Evolutionary conservation across 2,113 vertebrate species (phyloP).

Genomic region (Stercorarius parasiticus): DNA sequence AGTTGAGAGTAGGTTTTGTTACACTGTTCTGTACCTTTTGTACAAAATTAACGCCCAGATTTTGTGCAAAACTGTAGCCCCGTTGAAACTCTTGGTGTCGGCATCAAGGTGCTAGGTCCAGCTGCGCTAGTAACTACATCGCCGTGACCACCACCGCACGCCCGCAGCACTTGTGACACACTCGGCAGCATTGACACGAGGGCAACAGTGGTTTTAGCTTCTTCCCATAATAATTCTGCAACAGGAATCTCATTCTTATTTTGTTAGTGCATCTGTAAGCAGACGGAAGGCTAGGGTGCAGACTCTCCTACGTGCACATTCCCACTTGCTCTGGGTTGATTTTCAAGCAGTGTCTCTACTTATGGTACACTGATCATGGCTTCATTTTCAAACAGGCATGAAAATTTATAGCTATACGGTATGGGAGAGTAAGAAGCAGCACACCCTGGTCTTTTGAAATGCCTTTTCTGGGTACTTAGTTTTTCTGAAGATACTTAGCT

Average conservation of each 20-base stretch:
- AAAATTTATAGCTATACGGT: not conserved
- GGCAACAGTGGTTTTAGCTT: not conserved
- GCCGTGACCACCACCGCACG: not conserved
- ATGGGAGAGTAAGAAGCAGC: not conserved
- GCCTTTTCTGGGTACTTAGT: not conserved
- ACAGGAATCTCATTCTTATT: not conserved
- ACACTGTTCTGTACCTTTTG: not conserved
- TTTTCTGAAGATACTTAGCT: constrained; percentile 29
- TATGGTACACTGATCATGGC: not conserved
- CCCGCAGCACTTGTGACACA: not conserved
- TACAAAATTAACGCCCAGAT: not conserved
- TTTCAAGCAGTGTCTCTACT: not conserved
- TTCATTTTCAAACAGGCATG: not conserved
- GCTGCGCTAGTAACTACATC: not conserved
- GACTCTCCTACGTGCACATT: not conserved
- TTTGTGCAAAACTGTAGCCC: not conserved
- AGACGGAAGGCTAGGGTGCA: not conserved
- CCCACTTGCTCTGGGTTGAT: not conserved
- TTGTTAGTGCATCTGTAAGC: not conserved
- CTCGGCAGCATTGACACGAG: not conserved
- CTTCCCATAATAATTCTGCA: not conserved
- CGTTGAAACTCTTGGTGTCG: not conserved
- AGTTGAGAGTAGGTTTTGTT: not conserved
- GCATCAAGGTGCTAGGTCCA: not conserved
- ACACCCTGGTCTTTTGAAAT: not conserved